Conservation (phyloP, 2,797 vertebrate genomes). For the Enteromius argenteus region DNA sequence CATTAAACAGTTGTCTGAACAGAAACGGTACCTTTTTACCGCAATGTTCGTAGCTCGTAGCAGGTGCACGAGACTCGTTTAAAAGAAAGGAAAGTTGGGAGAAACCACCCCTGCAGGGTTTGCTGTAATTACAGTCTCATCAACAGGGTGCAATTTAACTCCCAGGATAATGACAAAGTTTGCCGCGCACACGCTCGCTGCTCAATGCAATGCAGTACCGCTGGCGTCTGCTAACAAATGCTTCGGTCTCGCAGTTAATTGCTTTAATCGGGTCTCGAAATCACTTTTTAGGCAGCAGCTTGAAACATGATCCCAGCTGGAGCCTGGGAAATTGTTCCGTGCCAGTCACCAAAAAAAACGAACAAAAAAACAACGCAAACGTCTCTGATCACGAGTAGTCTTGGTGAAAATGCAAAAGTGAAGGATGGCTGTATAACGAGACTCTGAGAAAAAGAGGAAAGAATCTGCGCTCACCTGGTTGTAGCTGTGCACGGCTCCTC, state of each 20-base stretch:
- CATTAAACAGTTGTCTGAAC: constrained; percentile 40
- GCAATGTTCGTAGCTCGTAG: constrained; percentile 61
- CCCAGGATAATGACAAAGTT: constrained; percentile 37
- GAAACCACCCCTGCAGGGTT: constrained; percentile 67
- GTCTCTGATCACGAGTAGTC: neutral
- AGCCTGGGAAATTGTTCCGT: neutral
- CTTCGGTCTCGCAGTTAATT: constrained; percentile 23
- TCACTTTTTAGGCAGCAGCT: constrained; percentile 34
- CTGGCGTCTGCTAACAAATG: neutral
- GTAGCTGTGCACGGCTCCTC: constrained; percentile 93
- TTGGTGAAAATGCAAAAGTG: constrained; percentile 6
- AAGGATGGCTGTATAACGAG: constrained; percentile 18
- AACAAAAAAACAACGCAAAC: neutral
- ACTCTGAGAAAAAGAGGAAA: constrained; percentile 18
- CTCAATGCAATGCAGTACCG: constrained; percentile 19
- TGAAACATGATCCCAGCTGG: constrained; percentile 34
- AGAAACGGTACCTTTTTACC: constrained; percentile 54
- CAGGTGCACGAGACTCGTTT: constrained; percentile 56
- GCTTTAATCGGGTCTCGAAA: constrained; percentile 10
- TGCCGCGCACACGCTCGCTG: neutral
- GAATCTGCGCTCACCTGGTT: constrained; percentile 88
- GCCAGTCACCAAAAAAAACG: constrained; percentile 1
- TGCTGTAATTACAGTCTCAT: constrained; percentile 66
- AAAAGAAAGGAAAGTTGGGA: constrained; percentile 65
- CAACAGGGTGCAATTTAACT: constrained; percentile 53